A percentile compares a stretch with the other conserved stretches of the same genome.
Conservation (phyloP, 2,888 invertebrate genomes). For the Cheilosia variabilis region DNA sequence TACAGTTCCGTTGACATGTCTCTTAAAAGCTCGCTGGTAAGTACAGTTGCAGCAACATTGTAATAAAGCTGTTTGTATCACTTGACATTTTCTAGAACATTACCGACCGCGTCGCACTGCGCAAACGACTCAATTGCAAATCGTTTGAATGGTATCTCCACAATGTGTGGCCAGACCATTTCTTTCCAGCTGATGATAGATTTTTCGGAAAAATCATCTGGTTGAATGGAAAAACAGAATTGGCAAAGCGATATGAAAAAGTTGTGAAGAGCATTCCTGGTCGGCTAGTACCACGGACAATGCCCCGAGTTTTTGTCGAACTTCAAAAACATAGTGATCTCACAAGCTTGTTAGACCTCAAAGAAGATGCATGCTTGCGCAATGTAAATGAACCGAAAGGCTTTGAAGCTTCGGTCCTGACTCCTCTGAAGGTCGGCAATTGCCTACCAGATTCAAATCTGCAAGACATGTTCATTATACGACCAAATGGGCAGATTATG, state of each 20-base stretch:
- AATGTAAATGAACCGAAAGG: constrained; percentile 78
- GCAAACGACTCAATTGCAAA: constrained; percentile 91
- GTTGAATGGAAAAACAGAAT: constrained; percentile 80
- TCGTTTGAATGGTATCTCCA: constrained; percentile 97
- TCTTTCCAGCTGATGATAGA: constrained; percentile 93
- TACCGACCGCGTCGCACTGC: constrained; percentile 87
- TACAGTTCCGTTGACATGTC: constrained; percentile 88
- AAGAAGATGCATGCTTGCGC: constrained; percentile 81
- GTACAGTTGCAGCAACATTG: neutral
- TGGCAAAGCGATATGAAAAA: constrained; percentile 79
- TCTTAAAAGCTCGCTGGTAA: constrained; percentile 76
- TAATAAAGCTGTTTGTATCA: neutral
- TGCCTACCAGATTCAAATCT: constrained; percentile 80
- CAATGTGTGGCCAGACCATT: constrained; percentile 98
- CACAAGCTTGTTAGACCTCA: constrained; percentile 79
- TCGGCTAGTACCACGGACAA: constrained; percentile 78
- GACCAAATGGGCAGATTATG: constrained; percentile 89
- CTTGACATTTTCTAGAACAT: constrained; percentile 84
- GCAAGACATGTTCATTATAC: constrained; percentile 89
- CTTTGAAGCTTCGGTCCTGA: constrained; percentile 72
- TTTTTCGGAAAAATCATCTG: constrained; percentile 93
- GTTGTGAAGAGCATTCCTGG: constrained; percentile 80
- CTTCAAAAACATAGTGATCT: constrained; percentile 79
- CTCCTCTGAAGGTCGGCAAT: constrained; percentile 80
- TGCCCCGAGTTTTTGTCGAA: constrained; percentile 80